These are phyloP conservation scores for Platanista minor DNA, from an alignment of 2,113 vertebrate genomes.

Conservation along the genomic window DNA sequence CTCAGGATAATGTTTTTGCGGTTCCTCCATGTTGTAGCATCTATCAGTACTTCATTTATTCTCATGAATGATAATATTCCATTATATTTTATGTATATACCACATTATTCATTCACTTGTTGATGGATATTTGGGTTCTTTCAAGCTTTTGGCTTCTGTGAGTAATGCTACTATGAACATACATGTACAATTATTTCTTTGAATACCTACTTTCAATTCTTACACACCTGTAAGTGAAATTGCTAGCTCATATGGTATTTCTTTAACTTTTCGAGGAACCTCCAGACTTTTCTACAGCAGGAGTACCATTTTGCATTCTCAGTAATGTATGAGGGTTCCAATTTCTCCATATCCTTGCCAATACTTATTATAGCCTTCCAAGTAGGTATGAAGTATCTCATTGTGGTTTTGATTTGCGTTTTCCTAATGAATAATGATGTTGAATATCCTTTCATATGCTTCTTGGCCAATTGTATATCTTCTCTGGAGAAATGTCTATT, in stretches of 20 bases:
- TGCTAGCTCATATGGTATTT: not conserved
- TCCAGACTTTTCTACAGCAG: not conserved
- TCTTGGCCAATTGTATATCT: not conserved
- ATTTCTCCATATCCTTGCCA: not conserved
- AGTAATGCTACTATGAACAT: not conserved
- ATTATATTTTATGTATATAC: not conserved
- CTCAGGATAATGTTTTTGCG: not conserved
- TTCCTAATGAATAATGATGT: not conserved
- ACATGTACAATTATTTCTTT: not conserved
- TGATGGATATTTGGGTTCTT: not conserved
- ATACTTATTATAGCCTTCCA: not conserved
- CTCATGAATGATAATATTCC: not conserved
- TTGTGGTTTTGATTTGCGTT: not conserved
- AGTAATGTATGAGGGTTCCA: not conserved
- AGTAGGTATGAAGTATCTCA: not conserved
- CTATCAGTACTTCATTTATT: not conserved
- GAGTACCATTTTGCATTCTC: not conserved
- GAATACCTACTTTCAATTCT: not conserved
- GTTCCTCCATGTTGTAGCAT: not conserved
- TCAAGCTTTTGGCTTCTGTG: not conserved
- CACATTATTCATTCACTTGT: not conserved
- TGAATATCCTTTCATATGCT: not conserved
- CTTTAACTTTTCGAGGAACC: not conserved
- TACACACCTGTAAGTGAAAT: not conserved
- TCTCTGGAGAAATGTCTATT: not conserved